Evolutionary conservation across 1,140 invertebrate genomes (phyloP), one percentile per base, ranked within the genome.

Genomic region (Nylanderia fulva): DNA sequence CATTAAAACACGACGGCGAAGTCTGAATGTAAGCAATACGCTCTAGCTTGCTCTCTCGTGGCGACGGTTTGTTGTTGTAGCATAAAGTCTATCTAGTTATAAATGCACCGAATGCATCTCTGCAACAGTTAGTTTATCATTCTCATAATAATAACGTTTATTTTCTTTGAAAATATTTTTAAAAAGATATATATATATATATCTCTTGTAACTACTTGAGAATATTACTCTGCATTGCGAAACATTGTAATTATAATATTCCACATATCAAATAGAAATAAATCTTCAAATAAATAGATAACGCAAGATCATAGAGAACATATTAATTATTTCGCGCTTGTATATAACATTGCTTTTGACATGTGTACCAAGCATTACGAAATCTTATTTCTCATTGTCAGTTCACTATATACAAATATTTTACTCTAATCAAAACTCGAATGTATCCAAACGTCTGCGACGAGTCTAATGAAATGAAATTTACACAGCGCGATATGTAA

Each of bases 1-100:
- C 27, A 80, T 76, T 64, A 82, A 86, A 86, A 84, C 39, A 29
- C 75, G 56, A 71, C 27, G 39, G 66, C 82, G 24, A 48, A 75
- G 48, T 85, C 76, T 39, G 63, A 69, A 69, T 56, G 36, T 69
- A 45, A 69, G 76, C 75, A 68, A 68, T 69, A 60, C 42, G 6
- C 45, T 79, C 45, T 48, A 42, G 29, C 27, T 52, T 13, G 11
- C 33, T 68, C 33, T 68, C 33, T 68, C 15, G n/a, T 33, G 8
- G 63, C n/a, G 29, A 79, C 15, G 11, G 9, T 4, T 15, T 48
- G 33, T 79, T 39, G n/a, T 60, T 69, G 29, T 5, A 39, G 6
- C 9, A 54, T 21, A 66, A 42, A 36, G 63, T 56, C 63, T 54
- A 27, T 45, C 18, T 79, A 27, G 61, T 29, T 21, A 5, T 11